A percentile compares a stretch with the other conserved stretches of the same genome.
phyloP scores from a whole-genome alignment of 2,113 vertebrate genomes.

The Progne subis region DNA sequence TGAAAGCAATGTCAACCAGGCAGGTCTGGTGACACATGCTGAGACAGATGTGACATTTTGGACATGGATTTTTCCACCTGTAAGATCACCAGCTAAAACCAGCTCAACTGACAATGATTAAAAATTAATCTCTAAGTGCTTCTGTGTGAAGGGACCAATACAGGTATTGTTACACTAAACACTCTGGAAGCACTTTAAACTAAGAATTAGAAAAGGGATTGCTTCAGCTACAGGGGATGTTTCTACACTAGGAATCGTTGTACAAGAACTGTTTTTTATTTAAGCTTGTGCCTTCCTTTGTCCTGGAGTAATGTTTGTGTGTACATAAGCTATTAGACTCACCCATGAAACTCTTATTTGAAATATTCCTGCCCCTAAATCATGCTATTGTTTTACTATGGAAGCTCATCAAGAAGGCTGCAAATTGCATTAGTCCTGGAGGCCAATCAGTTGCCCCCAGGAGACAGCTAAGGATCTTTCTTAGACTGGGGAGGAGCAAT shows the following conservation, averaged over 20 bases:
- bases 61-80: neutral
- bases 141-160: neutral
- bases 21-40: neutral
- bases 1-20: neutral
- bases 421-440: neutral
- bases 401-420: neutral
- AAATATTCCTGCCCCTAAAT: neutral
- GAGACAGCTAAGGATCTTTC: neutral
- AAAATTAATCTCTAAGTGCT: neutral
- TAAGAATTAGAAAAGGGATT: neutral
- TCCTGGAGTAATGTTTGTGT: neutral
- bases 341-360: neutral
- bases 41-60: neutral
- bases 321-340: neutral
- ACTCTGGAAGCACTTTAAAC: neutral
- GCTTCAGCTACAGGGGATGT: neutral
- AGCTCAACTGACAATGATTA: neutral
- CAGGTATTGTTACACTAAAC: neutral
- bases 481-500: neutral
- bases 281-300: neutral
- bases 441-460: neutral
- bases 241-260: neutral
- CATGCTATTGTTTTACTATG: neutral
- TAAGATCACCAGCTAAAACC: neutral
- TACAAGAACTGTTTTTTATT: neutral